Evolutionary conservation across 2,797 vertebrate genomes (phyloP).

Genomic region (Chaetodon trifasciatus): DNA sequence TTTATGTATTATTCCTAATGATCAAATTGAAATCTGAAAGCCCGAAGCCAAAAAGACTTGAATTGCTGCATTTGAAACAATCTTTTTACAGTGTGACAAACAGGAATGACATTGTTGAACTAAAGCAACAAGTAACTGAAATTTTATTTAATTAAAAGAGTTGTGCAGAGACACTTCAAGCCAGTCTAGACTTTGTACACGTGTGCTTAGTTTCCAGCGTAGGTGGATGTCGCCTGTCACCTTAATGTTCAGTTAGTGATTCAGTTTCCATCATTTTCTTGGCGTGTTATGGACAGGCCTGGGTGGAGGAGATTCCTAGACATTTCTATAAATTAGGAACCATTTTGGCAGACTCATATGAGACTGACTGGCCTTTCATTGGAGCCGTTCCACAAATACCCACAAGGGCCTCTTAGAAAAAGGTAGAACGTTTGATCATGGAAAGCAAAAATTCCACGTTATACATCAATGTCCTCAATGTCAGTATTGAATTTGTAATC

Average conservation of each 20-base stretch:
- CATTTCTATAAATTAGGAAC: neutral
- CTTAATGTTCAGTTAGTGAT: too few species aligned
- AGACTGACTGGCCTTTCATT: neutral
- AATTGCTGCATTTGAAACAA: neutral
- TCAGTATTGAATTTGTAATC: neutral
- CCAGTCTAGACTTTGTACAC: too few species aligned
- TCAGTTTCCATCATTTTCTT: neutral
- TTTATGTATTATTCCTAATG: constrained; percentile 18
- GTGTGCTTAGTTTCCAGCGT: too few species aligned
- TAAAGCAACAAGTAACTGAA: neutral
- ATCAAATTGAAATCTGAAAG: constrained; percentile 6
- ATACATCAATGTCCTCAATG: neutral
- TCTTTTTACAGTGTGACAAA: constrained; percentile 11
- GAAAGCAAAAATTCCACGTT: neutral
- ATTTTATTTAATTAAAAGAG: neutral
- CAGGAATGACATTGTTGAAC: neutral
- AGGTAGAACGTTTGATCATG: neutral
- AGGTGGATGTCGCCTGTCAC: too few species aligned
- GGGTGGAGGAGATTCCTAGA: neutral
- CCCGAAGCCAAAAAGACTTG: constrained; percentile 1
- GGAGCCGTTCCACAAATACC: neutral
- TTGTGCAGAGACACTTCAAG: neutral
- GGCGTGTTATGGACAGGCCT: neutral
- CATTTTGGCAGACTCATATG: neutral
- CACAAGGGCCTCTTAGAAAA: too few species aligned